Conservation (phyloP, 1,140 invertebrate genomes). For the Drosophila erecta region DNA sequence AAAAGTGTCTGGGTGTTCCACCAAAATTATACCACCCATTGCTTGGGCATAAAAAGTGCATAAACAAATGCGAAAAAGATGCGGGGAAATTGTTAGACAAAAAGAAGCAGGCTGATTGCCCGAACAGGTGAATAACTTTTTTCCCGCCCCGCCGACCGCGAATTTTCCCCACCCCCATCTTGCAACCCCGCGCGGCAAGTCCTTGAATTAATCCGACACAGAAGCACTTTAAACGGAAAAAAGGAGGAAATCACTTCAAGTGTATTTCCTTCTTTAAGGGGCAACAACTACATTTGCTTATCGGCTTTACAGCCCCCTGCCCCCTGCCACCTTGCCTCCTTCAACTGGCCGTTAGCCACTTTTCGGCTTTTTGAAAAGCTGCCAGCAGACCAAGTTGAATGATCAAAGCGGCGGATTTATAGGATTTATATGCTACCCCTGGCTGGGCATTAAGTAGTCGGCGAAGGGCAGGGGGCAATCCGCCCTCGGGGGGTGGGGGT, state of each 20-base stretch:
- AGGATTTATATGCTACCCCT: slow-evolving; percentile 76
- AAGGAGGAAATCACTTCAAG: slow-evolving; percentile 45
- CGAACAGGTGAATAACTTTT: slow-evolving; percentile 44
- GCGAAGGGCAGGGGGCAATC: background rate
- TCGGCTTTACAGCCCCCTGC: slow-evolving; percentile 52
- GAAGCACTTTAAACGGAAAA: slow-evolving; percentile 32
- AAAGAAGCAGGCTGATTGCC: slow-evolving; percentile 51
- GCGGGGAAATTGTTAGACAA: slow-evolving; percentile 10
- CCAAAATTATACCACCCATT: slow-evolving; percentile 18
- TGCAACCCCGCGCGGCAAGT: slow-evolving; percentile 20
- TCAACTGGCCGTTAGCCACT: slow-evolving; percentile 51
- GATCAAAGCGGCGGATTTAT: slow-evolving; percentile 77
- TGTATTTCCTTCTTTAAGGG: slow-evolving; percentile 55
- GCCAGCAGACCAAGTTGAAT: slow-evolving; percentile 47
- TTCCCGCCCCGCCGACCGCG: background rate
- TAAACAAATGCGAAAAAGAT: slow-evolving; percentile 60
- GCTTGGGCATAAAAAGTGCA: slow-evolving; percentile 34
- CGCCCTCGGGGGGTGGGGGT: background rate
- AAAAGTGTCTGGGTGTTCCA: background rate
- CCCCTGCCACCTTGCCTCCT: background rate
- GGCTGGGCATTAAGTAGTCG: slow-evolving; percentile 60
- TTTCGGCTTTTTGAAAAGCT: slow-evolving; percentile 61
- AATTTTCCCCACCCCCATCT: too few relatives aligned
- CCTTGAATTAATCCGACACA: slow-evolving; percentile 41
- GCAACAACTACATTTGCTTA: slow-evolving; percentile 77